phyloP scores from a whole-genome alignment of 1,140 invertebrate species.

The Sesamia nonagrioides region DNA sequence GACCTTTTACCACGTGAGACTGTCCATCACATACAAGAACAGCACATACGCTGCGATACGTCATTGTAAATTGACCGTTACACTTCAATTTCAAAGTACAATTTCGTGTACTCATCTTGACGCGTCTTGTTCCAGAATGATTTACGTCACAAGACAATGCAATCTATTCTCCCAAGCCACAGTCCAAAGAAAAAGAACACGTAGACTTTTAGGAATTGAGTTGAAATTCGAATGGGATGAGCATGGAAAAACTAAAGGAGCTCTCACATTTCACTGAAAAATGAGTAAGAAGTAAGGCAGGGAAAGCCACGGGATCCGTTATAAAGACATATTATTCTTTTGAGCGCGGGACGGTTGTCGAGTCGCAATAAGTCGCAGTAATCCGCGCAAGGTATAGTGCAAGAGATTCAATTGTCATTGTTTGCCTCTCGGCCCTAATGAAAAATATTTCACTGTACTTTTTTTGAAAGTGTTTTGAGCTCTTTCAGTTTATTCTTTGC shows the following conservation, averaged over 20 bases:
- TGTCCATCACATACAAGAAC: slow-evolving; percentile 54
- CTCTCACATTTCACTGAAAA: slow-evolving; percentile 85
- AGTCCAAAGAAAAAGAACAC: not conserved
- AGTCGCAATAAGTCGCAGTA: slow-evolving; percentile 81
- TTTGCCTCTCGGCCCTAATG: slow-evolving; percentile 77
- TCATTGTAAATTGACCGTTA: slow-evolving; percentile 59
- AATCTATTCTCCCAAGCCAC: slow-evolving; percentile 77
- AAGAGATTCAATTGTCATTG: slow-evolving; percentile 82
- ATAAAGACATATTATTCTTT: slow-evolving; percentile 87
- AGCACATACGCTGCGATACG: slow-evolving; percentile 38
- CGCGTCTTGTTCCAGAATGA: slow-evolving; percentile 72
- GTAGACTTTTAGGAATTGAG: slow-evolving; percentile 51
- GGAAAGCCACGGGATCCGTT: slow-evolving; percentile 83
- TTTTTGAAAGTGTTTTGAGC: slow-evolving; percentile 66
- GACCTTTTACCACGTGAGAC: slow-evolving; percentile 82
- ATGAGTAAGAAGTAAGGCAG: slow-evolving; percentile 84
- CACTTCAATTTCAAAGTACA: slow-evolving; percentile 53
- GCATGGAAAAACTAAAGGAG: slow-evolving; percentile 70
- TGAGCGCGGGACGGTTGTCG: slow-evolving; percentile 77
- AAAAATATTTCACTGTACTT: slow-evolving; percentile 84
- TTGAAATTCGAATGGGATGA: slow-evolving; percentile 51
- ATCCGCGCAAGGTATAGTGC: slow-evolving; percentile 77
- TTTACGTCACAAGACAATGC: slow-evolving; percentile 83
- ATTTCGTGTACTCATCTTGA: slow-evolving; percentile 41
- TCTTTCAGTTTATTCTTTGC: slow-evolving; percentile 56